Conservation (phyloP, 1,140 invertebrate genomes). For the Goniozus legneri region DNA sequence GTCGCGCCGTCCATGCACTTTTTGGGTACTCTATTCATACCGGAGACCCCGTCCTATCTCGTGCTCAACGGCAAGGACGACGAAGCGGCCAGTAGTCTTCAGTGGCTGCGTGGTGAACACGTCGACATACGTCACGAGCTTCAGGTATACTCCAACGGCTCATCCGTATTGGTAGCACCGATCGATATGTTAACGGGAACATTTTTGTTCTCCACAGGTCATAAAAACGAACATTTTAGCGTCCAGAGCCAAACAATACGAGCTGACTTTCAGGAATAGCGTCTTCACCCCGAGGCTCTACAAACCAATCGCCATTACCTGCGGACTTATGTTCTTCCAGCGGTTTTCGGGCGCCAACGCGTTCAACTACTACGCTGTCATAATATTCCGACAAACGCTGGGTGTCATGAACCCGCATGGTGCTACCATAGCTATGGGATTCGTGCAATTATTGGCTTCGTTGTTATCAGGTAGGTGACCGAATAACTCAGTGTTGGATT, state of each 20-base stretch:
- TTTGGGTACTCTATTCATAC: constrained; percentile 68
- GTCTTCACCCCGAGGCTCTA: constrained; percentile 58
- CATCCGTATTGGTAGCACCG: too few species aligned
- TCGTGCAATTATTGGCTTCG: constrained; percentile 74
- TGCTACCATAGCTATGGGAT: constrained; percentile 74
- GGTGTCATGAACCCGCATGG: constrained; percentile 77
- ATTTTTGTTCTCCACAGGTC: constrained; percentile 27
- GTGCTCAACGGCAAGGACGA: constrained; percentile 70
- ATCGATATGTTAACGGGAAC: background rate
- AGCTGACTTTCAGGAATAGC: constrained; percentile 51
- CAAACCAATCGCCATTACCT: constrained; percentile 73
- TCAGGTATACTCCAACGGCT: too few species aligned
- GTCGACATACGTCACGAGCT: constrained; percentile 71
- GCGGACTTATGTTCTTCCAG: constrained; percentile 82
- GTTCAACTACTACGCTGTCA: constrained; percentile 79
- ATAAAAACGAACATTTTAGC: constrained; percentile 52
- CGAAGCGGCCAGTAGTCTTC: constrained; percentile 72
- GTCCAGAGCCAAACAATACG: constrained; percentile 49
- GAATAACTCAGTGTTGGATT: background rate
- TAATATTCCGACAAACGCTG: constrained; percentile 74
- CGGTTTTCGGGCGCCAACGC: constrained; percentile 78
- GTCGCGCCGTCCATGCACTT: constrained; percentile 69
- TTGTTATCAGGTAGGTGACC: constrained; percentile 62
- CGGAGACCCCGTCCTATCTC: constrained; percentile 80
- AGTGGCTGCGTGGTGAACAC: constrained; percentile 71